Evolutionary conservation across 1,140 invertebrate genomes (phyloP), one percentile per base, ranked within the genome.

Genomic region (Andricus grossulariae): DNA sequence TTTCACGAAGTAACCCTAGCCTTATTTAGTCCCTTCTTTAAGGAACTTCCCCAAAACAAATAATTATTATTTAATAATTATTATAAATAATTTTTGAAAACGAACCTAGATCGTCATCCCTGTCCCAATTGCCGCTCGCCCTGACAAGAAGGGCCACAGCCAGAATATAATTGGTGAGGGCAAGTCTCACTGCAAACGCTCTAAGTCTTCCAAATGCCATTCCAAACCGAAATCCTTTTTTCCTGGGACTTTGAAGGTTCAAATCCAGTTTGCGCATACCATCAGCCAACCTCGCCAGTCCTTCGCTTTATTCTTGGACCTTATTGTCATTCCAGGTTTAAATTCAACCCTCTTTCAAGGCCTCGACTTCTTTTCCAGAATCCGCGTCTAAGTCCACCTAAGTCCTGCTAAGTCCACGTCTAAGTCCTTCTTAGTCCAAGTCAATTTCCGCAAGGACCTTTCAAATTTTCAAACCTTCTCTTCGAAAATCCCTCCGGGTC

Each of bases 91-190:
- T 73, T 39, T 19, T 50, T 32, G 51, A 19, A 32, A 73, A 54
- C 54, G 45, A 51, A 91, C 90, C 88, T 82, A 88, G 84, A 82
- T 91, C 89, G 77, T 91, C 90, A 83, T 91, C 90, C 79, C 83
- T 90, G 82, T 90, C 90, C 90, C 89, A 91, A 71, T 86, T 89
- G 70, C 87, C 86, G 77, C 80, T 90, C 78, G 90, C 89, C 60
- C 87, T 87, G 50, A 87, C 86, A 73, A 82, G 86, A 77, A 87
- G 84, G 50, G 90, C 79, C 72, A 87, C 84, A 45, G 88, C 84
- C 54, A 90, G 82, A 77, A 90, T 80, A 76, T 88, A 90, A 73
- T 84, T 82, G 80, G 83, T 79, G 73, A 89, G 85, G 77, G 89
- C 77, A 50, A 89, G 76, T 83, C 84, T 89, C 84, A 86, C 82